Percentiles rank a stretch among this genome's conserved stretches.
Evolutionary conservation across 1,140 invertebrate genomes (phyloP).

Genomic region (Zaprionus taronus): DNA sequence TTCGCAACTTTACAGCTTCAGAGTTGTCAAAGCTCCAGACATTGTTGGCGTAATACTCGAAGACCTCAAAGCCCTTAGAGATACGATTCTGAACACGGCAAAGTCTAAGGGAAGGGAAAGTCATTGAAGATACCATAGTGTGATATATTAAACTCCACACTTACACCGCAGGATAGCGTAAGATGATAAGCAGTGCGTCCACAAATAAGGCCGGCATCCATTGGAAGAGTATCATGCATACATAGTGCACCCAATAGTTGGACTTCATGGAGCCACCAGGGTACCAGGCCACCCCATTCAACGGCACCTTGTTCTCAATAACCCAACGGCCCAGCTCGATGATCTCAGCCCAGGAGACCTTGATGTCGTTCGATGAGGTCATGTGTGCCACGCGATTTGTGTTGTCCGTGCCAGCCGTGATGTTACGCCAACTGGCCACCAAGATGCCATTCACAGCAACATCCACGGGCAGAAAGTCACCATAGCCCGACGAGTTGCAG

Average conservation of each 20-base stretch:
- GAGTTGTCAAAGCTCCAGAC: conserved; percentile 92
- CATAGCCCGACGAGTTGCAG: conserved; percentile 86
- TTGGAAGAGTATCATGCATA: conserved; percentile 93
- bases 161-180: conserved; percentile 93
- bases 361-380: conserved; percentile 91
- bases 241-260: conserved; percentile 89
- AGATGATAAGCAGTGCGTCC: conserved; percentile 89
- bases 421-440: conserved; percentile 88
- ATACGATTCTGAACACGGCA: conserved; percentile 91
- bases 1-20: conserved; percentile 85
- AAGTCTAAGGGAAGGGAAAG: conserved; percentile 86
- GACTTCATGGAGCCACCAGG: conserved; percentile 95
- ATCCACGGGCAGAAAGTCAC: conserved; percentile 91
- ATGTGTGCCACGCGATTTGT: conserved; percentile 88
- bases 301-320: conserved; percentile 89
- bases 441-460: conserved; percentile 92
- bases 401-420: conserved; percentile 63
- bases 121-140: conserved; percentile 5
- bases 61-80: conserved; percentile 92
- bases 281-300: conserved; percentile 94
- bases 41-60: conserved; percentile 94
- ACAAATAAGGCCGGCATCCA: conserved; percentile 93
- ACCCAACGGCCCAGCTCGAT: conserved; percentile 92
- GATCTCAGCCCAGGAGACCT: conserved; percentile 93
- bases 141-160: conserved; percentile 46